These are phyloP conservation scores for Uromys caudimaculatus DNA, from an alignment of 2,797 vertebrate genomes.

Conservation along the genomic window DNA sequence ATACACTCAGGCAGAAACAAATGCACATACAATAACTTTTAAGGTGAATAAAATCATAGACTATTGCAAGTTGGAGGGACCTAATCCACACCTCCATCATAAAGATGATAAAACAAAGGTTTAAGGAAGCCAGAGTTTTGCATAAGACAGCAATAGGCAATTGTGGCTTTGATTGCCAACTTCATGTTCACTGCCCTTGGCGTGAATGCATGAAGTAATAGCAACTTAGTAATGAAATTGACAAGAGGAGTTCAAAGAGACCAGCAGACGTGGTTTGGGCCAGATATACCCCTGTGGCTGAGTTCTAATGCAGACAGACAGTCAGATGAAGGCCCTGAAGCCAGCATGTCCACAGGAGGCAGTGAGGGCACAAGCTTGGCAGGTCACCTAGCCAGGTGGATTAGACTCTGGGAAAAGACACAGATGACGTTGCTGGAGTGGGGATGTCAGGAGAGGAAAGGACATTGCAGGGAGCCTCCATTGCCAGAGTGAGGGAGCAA, in stretches of 20 bases:
- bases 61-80: background rate
- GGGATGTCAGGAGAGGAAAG: background rate
- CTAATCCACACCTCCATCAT: background rate
- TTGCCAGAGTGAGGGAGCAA: background rate
- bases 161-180: background rate
- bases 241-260: background rate
- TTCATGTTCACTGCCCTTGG: background rate
- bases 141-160: background rate
- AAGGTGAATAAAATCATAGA: background rate
- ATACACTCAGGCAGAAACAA: background rate
- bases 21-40: background rate
- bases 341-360: background rate
- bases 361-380: rapidly evolving
- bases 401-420: background rate
- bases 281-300: background rate
- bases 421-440: background rate
- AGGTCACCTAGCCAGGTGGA: background rate
- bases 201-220: background rate
- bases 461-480: background rate
- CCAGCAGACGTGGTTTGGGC: background rate
- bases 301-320: background rate
- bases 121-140: background rate
- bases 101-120: background rate
- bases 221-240: background rate
- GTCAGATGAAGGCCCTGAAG: background rate